Base-by-base conservation (phyloP, 2,888 invertebrate species). In the Agrochola circellaris region DNA sequence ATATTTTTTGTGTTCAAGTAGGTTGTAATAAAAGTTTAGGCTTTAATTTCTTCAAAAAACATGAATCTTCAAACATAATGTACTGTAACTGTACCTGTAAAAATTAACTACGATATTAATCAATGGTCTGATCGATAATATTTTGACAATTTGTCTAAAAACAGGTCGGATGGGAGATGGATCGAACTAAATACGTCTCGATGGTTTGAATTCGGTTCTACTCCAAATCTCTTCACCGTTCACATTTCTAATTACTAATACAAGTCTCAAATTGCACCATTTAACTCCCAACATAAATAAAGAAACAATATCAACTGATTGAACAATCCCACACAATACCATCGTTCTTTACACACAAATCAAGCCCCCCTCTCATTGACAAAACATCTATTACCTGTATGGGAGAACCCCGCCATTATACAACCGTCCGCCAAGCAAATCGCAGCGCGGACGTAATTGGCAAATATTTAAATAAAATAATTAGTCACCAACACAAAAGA, bases 391-490 rank as follows among this genome's bases (percentile, higher is more conserved):
- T 83, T 74, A 86, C 73, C 77, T 81, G 79, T 74, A 67, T 73
- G 75, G 65, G 13, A 81, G 75, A 66, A 75, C 74, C 77, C 71
- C 51, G 76, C 48, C 78, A 87, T 87, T 77, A 88, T 67, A 73
- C 74, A 80, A 72, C 61, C 80, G 75, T 73, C 67, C 76, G 72
- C 78, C 77, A 61, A 89, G 84, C 89, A 89, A 90, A 90, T 91
- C 91, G 79, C 81, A 72, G 78, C 77, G 82, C 83, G 82, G 80
- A 83, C 82, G 82, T 91, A 91, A 91, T 91, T 91, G 91, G 86
- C 90, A 91, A 91, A 91, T 90, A 91, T 91, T 91, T 90, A 90
- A 88, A 90, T 91, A 89, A 89, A 91, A 89, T 91, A 91, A 91
- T 91, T 90, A 91, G 89, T 90, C 72, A 42, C 26, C 11, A 48